These are phyloP conservation scores for Astyanax mexicanus DNA, from an alignment of 2,797 vertebrate species.

Conservation along the genomic window DNA sequence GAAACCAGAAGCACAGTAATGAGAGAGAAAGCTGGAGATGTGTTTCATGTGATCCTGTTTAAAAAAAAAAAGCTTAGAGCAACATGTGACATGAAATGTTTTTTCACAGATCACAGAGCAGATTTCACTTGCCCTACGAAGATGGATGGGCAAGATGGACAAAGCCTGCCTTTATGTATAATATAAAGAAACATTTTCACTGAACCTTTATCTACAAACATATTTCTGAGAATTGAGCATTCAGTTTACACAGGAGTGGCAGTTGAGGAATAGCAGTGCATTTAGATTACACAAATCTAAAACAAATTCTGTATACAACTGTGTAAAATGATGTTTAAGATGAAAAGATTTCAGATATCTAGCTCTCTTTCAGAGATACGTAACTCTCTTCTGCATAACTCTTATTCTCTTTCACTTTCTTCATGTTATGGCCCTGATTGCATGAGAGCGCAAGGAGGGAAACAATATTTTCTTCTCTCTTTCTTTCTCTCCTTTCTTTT, in stretches of 20 bases:
- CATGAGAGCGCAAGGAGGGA: slow-evolving; percentile 13
- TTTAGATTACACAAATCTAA: background rate
- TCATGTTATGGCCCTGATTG: background rate
- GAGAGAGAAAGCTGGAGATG: background rate
- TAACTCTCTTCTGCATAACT: background rate
- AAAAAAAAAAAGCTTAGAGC: background rate
- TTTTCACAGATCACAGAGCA: background rate
- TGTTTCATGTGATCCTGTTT: too few relatives aligned
- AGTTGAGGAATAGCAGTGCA: background rate
- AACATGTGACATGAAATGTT: background rate
- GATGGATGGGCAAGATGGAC: background rate
- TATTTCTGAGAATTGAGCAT: background rate
- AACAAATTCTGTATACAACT: too few relatives aligned
- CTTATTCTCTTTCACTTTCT: background rate
- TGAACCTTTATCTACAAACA: background rate
- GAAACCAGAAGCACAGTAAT: background rate
- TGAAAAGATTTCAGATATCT: background rate
- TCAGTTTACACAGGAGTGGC: background rate
- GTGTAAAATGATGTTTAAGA: too few relatives aligned
- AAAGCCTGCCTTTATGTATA: background rate
- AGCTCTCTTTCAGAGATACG: background rate
- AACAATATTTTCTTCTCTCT: slow-evolving; percentile 16
- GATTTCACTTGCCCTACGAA: background rate
- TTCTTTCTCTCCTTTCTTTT: slow-evolving; percentile 51
- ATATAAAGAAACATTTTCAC: too few relatives aligned